Base-by-base conservation (phyloP, 2,113 vertebrate species). In the Sarotherodon lohbergeri region DNA sequence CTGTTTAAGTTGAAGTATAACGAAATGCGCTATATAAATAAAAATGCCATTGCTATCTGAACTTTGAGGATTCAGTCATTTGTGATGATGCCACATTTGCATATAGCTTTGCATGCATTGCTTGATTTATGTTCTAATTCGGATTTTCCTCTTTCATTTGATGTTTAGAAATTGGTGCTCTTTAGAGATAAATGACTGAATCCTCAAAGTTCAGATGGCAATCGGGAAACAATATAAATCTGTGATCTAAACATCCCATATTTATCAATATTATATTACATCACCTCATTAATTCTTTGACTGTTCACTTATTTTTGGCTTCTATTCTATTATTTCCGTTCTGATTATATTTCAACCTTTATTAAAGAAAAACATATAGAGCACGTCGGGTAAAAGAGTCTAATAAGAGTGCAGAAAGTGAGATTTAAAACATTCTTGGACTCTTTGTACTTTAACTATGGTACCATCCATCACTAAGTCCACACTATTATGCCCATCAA, bases 401-500 rank as follows among this genome's bases (percentile, higher is more conserved):
- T 4, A 19, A 55, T 82, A 84, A 2, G 10, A 66, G 78, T 19
- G 5, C 27, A 76, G 78, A 82, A 87, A 81, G 16, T 46, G 24
- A 48, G 66, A 81, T 73, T 54, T 61, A 48, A 80, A 84, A 61
- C 19, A 52, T 66, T 84, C 5, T 80, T 68, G 36, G 46, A 66
- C 36, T 81, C 84, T 85, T 54, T 86, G 43, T 86, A 57, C 39
- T 84, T 78, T 86, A 57, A 80, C 80, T 12, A 80, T 83, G 50
- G 81, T 48, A 9, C 34, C 52, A 39, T 90, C 71, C 80, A 86
- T 89, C 89, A 84, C 66, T 80, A 34, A 83, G 55, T 59, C 71
- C 52, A 55, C 80, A 43, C 87, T 87, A 80, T 89, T 86, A 55
- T 9, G 81, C 68, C 88, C 90, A 86, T 89, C 88, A 90, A 91